Evolutionary conservation across 2,797 vertebrate genomes (phyloP).

Genomic region (Oreochromis grahami): DNA sequence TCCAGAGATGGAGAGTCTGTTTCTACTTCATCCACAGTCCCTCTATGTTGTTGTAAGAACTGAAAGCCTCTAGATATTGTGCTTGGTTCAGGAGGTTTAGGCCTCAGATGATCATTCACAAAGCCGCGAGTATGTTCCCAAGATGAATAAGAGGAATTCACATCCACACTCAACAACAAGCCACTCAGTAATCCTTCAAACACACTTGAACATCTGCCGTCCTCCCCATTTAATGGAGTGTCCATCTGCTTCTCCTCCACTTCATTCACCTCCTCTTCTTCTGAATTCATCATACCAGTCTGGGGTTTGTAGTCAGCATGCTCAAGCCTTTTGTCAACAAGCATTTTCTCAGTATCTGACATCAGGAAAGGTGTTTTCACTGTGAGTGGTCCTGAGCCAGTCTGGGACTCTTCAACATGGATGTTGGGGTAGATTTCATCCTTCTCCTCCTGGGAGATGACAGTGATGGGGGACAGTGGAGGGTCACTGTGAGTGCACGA

Average conservation of each 20-base stretch:
- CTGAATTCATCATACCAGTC: rapidly evolving
- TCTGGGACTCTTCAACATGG: not conserved
- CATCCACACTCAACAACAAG: constrained; percentile 35
- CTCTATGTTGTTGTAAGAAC: not conserved
- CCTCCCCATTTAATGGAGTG: not conserved
- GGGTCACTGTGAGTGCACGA: constrained; percentile 69
- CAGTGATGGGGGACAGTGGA: constrained; percentile 71
- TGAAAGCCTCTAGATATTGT: not conserved
- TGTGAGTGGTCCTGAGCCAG: not conserved
- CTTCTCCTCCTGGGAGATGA: constrained; percentile 53
- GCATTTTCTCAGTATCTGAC: not conserved
- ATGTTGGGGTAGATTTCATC: constrained; percentile 45
- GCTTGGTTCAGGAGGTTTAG: not conserved
- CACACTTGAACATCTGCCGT: not conserved
- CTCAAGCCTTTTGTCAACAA: not conserved
- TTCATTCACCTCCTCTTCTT: constrained; percentile 2
- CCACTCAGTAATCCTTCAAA: constrained; percentile 21
- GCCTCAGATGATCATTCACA: not conserved
- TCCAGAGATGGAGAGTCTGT: not conserved
- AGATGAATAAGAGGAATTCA: constrained; percentile 21
- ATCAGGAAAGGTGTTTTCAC: not conserved
- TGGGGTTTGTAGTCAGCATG: constrained; percentile 82
- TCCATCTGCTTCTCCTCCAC: constrained; percentile 37
- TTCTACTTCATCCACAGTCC: not conserved
- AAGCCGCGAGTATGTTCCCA: not conserved